phyloP scores from a whole-genome alignment of 2,113 vertebrate genomes.

The Paralichthys olivaceus region DNA sequence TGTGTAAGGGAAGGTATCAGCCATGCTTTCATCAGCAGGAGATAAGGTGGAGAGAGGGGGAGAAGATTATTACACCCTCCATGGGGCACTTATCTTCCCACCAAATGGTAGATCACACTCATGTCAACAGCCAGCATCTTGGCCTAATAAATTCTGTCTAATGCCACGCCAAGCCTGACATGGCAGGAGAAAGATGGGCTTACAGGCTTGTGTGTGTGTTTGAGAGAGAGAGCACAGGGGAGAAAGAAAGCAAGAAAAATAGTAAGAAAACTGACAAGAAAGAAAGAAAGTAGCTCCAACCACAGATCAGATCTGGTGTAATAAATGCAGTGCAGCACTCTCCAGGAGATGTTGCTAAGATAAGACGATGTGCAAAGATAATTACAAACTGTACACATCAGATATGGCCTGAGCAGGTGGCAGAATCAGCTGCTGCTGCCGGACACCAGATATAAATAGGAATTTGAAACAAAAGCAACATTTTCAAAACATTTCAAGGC shows the following conservation, averaged over 20 bases:
- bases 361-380: slow-evolving; percentile 50
- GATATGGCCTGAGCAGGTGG: slow-evolving; percentile 36
- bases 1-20: slow-evolving; percentile 53
- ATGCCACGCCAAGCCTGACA: slow-evolving; percentile 61
- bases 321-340: slow-evolving; percentile 48
- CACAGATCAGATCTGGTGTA: slow-evolving; percentile 46
- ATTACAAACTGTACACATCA: slow-evolving; percentile 56
- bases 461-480: not conserved
- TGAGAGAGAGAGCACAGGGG: not conserved
- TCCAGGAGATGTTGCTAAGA: slow-evolving; percentile 29
- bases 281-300: slow-evolving; percentile 19
- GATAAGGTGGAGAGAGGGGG: slow-evolving; percentile 68
- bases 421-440: slow-evolving; percentile 40
- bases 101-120: slow-evolving; percentile 77
- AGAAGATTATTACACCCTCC: slow-evolving; percentile 81
- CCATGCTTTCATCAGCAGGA: slow-evolving; percentile 70
- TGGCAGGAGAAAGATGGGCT: slow-evolving; percentile 60
- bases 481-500: not conserved
- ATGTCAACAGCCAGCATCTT: slow-evolving; percentile 79
- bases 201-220: slow-evolving; percentile 12
- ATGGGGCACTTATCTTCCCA: slow-evolving; percentile 78
- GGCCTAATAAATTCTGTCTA: slow-evolving; percentile 79
- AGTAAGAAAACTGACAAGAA: slow-evolving; percentile 3
- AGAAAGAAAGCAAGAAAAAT: slow-evolving; percentile 2
- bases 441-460: slow-evolving; percentile 30